Evolutionary conservation across 2,888 invertebrate genomes (phyloP).

Genomic region (Callimorpha dominula): DNA sequence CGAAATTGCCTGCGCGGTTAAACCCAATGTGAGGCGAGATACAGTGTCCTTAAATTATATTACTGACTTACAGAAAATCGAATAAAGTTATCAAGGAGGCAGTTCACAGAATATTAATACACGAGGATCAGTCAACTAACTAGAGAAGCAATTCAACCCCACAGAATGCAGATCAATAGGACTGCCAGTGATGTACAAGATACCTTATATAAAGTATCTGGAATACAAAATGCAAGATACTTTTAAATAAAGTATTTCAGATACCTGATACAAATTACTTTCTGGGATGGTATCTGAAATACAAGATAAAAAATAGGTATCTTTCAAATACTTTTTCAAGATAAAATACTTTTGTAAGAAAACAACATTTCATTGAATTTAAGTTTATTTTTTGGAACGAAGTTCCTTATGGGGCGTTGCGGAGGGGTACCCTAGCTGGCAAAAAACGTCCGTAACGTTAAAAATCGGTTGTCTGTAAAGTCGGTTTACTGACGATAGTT

Average conservation of each 20-base stretch:
- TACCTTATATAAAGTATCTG: constrained; percentile 5
- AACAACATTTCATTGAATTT: too few relatives aligned
- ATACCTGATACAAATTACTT: constrained; percentile 15
- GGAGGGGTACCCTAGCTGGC: too few relatives aligned
- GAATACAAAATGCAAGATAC: constrained; percentile 2
- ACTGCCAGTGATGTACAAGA: not conserved
- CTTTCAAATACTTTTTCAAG: too few relatives aligned
- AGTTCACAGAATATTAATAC: not conserved
- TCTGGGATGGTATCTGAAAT: not conserved
- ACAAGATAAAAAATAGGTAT: too few relatives aligned
- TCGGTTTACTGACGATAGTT: too few relatives aligned
- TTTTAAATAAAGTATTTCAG: constrained; percentile 6
- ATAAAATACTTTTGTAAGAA: too few relatives aligned
- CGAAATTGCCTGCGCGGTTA: not conserved
- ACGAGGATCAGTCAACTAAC: not conserved
- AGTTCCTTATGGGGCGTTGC: too few relatives aligned
- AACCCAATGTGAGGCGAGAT: not conserved
- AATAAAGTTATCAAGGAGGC: not conserved
- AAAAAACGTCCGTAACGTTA: too few relatives aligned
- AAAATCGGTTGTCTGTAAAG: too few relatives aligned
- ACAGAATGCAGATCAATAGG: too few relatives aligned
- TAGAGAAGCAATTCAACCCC: too few relatives aligned
- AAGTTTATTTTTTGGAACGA: too few relatives aligned
- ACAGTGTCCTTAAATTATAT: not conserved
- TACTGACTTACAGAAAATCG: not conserved